These are phyloP conservation scores for Callyntrura guangdongensis DNA, from an alignment of 2,888 invertebrate species.

Conservation along the genomic window DNA sequence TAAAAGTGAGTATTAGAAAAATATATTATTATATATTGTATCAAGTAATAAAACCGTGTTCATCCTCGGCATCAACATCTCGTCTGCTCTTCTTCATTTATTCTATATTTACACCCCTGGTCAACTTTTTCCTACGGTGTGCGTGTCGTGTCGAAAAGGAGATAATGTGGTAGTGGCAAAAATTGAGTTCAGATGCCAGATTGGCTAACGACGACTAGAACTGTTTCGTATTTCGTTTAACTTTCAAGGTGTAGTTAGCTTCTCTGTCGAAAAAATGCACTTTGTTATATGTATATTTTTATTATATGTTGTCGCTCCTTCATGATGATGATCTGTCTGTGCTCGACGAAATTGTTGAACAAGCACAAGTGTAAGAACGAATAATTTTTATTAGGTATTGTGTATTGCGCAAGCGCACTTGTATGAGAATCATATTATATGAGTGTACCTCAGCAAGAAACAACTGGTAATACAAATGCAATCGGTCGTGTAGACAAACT, in stretches of 20 bases:
- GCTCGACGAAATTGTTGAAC: conserved; percentile 72
- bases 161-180: conserved; percentile 26
- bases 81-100: no score
- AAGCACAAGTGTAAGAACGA: background rate
- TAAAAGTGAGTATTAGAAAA: conserved; percentile 61
- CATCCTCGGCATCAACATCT: background rate
- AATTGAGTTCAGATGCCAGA: conserved; percentile 50
- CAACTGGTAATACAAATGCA: no score
- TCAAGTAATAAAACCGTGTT: conserved; percentile 16
- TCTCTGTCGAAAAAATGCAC: background rate
- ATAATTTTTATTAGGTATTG: conserved; percentile 62
- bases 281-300: conserved; percentile 9
- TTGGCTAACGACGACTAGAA: conserved; percentile 75
- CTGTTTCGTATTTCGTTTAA: conserved; percentile 51
- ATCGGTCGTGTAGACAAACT: no score
- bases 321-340: conserved; percentile 53
- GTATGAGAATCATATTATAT: background rate
- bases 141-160: conserved; percentile 47
- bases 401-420: conserved; percentile 20
- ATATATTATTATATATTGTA: conserved; percentile 58
- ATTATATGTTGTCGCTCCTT: conserved; percentile 50
- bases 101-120: no score
- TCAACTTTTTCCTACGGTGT: background rate
- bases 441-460: background rate
- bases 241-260: no score